These are phyloP conservation scores for Notodonta dromedarius DNA, from an alignment of 2,888 invertebrate species.

Conservation along the genomic window DNA sequence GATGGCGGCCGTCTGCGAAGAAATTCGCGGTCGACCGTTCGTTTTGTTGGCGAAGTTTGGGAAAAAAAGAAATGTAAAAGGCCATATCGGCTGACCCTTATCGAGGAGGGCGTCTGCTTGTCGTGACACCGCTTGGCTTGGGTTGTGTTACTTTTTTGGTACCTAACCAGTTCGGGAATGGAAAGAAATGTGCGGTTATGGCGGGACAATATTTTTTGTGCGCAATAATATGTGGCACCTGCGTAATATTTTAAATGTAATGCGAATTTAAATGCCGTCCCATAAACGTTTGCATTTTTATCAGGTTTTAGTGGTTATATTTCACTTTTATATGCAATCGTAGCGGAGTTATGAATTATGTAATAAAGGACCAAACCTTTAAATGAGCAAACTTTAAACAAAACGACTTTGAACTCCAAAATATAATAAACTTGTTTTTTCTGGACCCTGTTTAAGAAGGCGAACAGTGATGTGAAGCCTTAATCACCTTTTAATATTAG, in stretches of 20 bases:
- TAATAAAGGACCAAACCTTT: not conserved
- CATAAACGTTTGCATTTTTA: constrained; percentile 9
- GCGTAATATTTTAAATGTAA: constrained; percentile 7
- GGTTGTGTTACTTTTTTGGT: constrained; percentile 46
- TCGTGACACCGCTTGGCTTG: constrained; percentile 35
- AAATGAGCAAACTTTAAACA: too few species aligned
- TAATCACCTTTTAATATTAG: too few species aligned
- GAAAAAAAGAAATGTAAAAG: constrained; percentile 41
- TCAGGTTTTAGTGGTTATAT: not conserved
- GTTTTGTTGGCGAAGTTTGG: constrained; percentile 25
- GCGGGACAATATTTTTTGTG: constrained; percentile 14
- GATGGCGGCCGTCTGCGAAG: constrained; percentile 48
- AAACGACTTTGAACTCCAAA: too few species aligned
- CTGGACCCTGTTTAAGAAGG: too few species aligned
- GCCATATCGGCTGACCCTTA: constrained; percentile 58
- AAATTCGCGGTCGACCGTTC: constrained; percentile 39
- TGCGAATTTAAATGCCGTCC: constrained; percentile 7
- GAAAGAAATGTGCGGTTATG: constrained; percentile 20
- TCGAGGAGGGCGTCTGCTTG: constrained; percentile 46
- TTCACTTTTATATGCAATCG: not conserved
- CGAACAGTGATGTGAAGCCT: too few species aligned
- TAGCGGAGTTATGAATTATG: not conserved
- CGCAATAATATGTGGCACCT: constrained; percentile 5
- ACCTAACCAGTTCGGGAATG: constrained; percentile 24
- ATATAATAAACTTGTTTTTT: too few species aligned